Conservation (phyloP, 2,113 vertebrate genomes). For the Phaethon lepturus region DNA sequence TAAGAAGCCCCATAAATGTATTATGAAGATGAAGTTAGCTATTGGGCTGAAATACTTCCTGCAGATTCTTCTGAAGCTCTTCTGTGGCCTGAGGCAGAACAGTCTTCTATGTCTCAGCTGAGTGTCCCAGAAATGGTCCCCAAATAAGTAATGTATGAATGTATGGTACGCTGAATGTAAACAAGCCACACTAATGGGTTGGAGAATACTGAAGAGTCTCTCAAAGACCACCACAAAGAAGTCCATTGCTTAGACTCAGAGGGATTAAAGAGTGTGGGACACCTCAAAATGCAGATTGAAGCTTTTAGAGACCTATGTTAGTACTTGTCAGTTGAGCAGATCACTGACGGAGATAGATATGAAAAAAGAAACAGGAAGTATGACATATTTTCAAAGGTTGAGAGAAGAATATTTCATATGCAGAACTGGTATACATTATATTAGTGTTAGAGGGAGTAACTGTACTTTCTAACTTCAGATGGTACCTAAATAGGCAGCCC, state of each 20-base stretch:
- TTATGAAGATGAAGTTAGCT: not conserved
- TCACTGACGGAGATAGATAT: not conserved
- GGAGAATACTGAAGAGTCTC: not conserved
- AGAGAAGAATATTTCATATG: not conserved
- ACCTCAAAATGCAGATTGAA: not conserved
- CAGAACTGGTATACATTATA: not conserved
- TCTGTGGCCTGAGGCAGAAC: not conserved
- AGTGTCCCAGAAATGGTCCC: not conserved
- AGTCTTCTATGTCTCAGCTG: not conserved
- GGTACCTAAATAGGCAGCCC: not conserved
- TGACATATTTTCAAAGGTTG: not conserved
- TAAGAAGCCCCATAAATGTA: not conserved
- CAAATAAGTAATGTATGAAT: not conserved
- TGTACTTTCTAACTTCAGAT: not conserved
- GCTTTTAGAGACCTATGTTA: not conserved
- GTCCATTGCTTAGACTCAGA: not conserved
- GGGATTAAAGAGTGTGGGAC: not conserved
- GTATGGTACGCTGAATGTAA: not conserved
- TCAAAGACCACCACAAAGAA: not conserved
- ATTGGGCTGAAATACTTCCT: not conserved
- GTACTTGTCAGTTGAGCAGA: not conserved
- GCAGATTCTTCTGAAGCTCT: not conserved
- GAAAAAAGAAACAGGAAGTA: not conserved
- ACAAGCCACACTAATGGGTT: not conserved
- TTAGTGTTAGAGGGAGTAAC: not conserved